phyloP scores from a whole-genome alignment of 2,888 invertebrate species.

The Criorhina ranunculi region DNA sequence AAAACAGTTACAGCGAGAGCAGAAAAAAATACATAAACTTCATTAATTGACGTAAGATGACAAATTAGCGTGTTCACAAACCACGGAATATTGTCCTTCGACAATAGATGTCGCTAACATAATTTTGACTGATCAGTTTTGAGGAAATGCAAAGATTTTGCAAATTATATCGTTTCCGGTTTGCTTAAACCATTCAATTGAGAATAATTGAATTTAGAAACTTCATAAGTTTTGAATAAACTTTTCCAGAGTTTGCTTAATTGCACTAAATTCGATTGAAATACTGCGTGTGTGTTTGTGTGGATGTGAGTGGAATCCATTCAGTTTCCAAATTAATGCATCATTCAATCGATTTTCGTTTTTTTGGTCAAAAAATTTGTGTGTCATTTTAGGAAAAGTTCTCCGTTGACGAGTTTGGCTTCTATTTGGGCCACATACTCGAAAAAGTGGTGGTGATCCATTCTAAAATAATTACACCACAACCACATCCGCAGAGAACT shows the following conservation, averaged over 20 bases:
- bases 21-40: no score
- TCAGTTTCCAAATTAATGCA: constrained; percentile 55
- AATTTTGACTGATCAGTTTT: no score
- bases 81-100: no score
- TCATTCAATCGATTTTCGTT: constrained; percentile 58
- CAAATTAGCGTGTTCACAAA: no score
- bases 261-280: constrained; percentile 2
- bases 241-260: constrained; percentile 1
- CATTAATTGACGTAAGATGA: no score
- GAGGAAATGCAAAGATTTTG: no score
- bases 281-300: neutral
- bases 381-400: constrained; percentile 53
- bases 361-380: constrained; percentile 26
- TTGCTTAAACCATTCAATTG: neutral
- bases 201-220: no score
- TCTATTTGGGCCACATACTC: constrained; percentile 40
- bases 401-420: constrained; percentile 42
- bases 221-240: neutral
- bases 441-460: constrained; percentile 29
- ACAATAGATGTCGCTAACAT: no score
- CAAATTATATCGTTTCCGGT: no score
- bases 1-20: no score
- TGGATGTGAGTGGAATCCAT: constrained; percentile 27
- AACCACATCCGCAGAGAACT: constrained; percentile 43
- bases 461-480: constrained; percentile 51